Conservation (phyloP, 1,140 invertebrate species). For the Drosophila jambulina region DNA sequence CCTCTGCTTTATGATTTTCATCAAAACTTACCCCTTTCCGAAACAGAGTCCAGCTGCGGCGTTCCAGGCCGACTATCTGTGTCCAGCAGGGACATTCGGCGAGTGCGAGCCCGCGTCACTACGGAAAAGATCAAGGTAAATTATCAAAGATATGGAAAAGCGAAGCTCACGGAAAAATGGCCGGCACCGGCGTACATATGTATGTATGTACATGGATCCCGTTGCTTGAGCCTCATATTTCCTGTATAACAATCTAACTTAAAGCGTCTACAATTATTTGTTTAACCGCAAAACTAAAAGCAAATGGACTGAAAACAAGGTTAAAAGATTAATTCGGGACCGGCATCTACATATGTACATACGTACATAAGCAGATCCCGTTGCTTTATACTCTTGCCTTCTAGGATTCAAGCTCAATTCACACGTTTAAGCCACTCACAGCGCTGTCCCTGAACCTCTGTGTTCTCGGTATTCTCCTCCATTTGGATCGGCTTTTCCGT, state of each 20-base stretch:
- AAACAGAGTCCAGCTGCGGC: slow-evolving; percentile 48
- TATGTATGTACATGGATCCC: not conserved
- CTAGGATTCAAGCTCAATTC: not conserved
- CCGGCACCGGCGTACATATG: not conserved
- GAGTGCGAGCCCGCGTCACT: slow-evolving; percentile 73
- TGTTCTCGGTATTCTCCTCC: slow-evolving; percentile 43
- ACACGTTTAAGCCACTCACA: slow-evolving; percentile 25
- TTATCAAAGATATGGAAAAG: not conserved
- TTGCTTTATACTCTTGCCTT: not conserved
- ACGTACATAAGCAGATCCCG: not conserved
- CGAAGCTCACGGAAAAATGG: not conserved
- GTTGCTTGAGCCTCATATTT: slow-evolving; percentile 18
- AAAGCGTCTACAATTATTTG: not conserved
- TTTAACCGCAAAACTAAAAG: not conserved
- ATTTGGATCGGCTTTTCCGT: slow-evolving; percentile 10
- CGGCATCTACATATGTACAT: not conserved
- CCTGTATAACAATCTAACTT: not conserved
- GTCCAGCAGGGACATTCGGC: slow-evolving; percentile 58
- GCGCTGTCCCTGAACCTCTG: slow-evolving; percentile 25
- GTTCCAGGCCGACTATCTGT: slow-evolving; percentile 66
- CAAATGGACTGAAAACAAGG: not conserved
- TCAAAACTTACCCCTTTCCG: slow-evolving; percentile 54
- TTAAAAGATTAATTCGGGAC: not conserved
- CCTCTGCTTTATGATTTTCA: not conserved
- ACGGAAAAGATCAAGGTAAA: not conserved